Conservation (phyloP, 2,113 vertebrate species). For the Tauraco erythrolophus region DNA sequence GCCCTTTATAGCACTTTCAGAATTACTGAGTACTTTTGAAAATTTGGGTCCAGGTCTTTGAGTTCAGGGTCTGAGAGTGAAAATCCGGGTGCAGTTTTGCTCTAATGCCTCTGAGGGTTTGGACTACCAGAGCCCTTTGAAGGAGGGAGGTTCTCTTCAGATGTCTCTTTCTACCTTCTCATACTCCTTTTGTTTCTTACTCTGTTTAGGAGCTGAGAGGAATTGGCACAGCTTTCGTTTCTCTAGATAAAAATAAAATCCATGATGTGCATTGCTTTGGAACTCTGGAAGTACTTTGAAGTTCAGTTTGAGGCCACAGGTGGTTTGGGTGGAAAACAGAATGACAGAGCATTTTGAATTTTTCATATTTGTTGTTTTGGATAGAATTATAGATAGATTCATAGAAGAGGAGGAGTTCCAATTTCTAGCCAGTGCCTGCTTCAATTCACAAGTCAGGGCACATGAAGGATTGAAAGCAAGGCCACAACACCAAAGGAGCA, state of each 20-base stretch:
- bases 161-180: background rate
- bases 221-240: background rate
- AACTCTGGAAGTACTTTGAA: background rate
- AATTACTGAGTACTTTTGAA: background rate
- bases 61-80: background rate
- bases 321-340: background rate
- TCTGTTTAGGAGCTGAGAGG: background rate
- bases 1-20: conserved; percentile 14
- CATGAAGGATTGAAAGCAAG: background rate
- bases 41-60: background rate
- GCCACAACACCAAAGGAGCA: background rate
- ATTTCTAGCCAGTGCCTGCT: background rate
- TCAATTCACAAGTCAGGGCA: background rate
- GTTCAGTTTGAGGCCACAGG: background rate
- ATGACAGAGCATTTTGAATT: background rate
- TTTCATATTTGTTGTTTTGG: background rate
- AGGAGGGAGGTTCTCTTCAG: background rate
- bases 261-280: background rate
- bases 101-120: background rate
- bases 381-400: background rate
- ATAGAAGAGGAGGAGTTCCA: background rate
- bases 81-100: background rate
- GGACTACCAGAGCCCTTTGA: background rate
- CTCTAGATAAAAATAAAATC: background rate
- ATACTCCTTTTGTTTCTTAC: background rate